Conservation (phyloP, 2,113 vertebrate species). For the Nothoprocta perdicaria region DNA sequence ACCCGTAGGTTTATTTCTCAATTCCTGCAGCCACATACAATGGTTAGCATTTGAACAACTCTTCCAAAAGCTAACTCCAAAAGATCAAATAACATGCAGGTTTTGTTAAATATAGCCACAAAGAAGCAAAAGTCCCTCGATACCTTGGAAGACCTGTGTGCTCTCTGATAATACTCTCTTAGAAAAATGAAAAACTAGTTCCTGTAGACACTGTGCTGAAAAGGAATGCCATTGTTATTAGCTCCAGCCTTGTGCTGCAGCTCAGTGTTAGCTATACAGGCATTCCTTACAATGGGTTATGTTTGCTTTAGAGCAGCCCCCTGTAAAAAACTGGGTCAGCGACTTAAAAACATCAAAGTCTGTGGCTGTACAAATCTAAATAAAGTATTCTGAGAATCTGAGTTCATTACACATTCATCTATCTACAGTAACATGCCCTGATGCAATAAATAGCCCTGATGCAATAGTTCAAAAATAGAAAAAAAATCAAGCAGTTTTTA, state of each 20-base stretch:
- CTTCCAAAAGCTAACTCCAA: neutral
- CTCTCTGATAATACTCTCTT: neutral
- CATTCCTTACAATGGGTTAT: constrained; percentile 16
- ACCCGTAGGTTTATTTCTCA: neutral
- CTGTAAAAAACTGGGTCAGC: constrained; percentile 24
- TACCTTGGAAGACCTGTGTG: neutral
- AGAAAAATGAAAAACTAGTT: constrained; percentile 28
- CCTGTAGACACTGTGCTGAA: constrained; percentile 29
- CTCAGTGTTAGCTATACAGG: neutral
- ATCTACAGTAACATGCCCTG: neutral
- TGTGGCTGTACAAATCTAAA: constrained; percentile 9
- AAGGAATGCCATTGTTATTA: constrained; percentile 26
- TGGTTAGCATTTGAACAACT: neutral
- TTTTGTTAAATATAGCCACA: neutral
- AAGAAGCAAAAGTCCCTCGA: neutral
- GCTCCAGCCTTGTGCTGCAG: neutral
- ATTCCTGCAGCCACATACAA: neutral
- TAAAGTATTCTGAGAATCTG: neutral
- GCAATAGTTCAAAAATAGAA: neutral
- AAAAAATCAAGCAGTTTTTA: neutral
- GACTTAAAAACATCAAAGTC: constrained; percentile 19
- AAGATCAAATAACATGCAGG: neutral
- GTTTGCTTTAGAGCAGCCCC: constrained; percentile 37
- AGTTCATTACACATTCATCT: neutral
- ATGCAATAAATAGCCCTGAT: neutral